Evolutionary conservation across 2,113 vertebrate species (phyloP), one percentile per base, ranked within the genome.

Genomic region (Alethe diademata): DNA sequence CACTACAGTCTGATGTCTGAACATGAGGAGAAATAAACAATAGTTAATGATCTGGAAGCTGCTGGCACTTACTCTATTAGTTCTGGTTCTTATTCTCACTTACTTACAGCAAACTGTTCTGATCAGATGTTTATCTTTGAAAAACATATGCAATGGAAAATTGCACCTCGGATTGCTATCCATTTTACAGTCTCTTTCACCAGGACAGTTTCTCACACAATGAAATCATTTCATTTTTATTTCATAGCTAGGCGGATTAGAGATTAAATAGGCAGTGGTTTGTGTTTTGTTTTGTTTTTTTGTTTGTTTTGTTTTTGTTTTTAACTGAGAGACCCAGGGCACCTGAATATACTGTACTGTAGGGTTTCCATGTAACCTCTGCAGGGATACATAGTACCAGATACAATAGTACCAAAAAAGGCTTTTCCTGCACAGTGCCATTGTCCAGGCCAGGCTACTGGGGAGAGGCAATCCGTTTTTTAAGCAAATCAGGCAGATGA

Each of bases 11-110:
- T 96, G 89, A 83, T 96, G 96, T 97, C 96, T 97, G 96, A 96
- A 93, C 96, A 96, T 84, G 92, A 97, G 95, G 74, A 95, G 95
- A 96, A 96, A 97, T 96, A 97, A 97, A 97, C 97, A 97, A 95
- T 91, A 95, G 90, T 97, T 97, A 97, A 97, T 95, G 92, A 96
- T 95, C 94, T 97, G 94, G 96, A 96, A 97, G 95, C 90, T 97
- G 90, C 91, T 97, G 96, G 94, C 94, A 96, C 78, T 95, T 94
- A 73, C 60, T 80, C 45, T 78, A 93, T 96, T 96, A 87, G 89
- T 90, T 96, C 96, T 97, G 90, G 83, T 94, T 94, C 92, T 93
- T 92, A 95, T 97, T 97, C 96, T 97, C 83, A 86, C 92, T 96
- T 87, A 87, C 84, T 43, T 90, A 56, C 78, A 88, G 86, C 56